Percentiles rank a stretch among this genome's conserved stretches.
Conservation (phyloP, 2,113 vertebrate species). For the Epinephelus moara region DNA sequence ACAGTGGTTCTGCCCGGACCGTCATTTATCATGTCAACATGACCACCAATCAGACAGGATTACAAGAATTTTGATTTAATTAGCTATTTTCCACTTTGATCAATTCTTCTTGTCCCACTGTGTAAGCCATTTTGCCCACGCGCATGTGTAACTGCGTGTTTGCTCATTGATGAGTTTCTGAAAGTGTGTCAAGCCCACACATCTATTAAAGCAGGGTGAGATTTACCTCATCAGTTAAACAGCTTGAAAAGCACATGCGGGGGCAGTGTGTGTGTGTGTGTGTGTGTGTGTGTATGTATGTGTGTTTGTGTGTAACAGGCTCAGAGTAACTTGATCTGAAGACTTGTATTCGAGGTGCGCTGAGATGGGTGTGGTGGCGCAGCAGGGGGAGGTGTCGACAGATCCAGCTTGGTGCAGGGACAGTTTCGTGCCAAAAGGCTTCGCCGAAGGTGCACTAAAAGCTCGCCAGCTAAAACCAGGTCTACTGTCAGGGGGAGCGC, state of each 20-base stretch:
- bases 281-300: background rate
- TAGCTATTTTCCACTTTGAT: background rate
- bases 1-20: too few relatives aligned
- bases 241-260: conserved; percentile 24
- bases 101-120: background rate
- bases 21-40: background rate
- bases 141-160: background rate
- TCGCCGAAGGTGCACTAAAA: too few relatives aligned
- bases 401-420: too few relatives aligned
- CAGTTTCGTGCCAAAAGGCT: too few relatives aligned
- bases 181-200: conserved; percentile 31
- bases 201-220: conserved; percentile 15
- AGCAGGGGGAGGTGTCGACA: too few relatives aligned
- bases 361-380: too few relatives aligned
- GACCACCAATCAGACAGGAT: background rate
- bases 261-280: background rate
- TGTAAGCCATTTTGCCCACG: background rate
- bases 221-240: conserved; percentile 31
- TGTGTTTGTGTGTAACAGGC: background rate
- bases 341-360: background rate
- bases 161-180: conserved; percentile 2
- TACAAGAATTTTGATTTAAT: background rate
- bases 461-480: too few relatives aligned
- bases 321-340: background rate
- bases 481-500: too few relatives aligned